Conservation (phyloP, 2,113 vertebrate genomes). For the Peromyscus leucopus region DNA sequence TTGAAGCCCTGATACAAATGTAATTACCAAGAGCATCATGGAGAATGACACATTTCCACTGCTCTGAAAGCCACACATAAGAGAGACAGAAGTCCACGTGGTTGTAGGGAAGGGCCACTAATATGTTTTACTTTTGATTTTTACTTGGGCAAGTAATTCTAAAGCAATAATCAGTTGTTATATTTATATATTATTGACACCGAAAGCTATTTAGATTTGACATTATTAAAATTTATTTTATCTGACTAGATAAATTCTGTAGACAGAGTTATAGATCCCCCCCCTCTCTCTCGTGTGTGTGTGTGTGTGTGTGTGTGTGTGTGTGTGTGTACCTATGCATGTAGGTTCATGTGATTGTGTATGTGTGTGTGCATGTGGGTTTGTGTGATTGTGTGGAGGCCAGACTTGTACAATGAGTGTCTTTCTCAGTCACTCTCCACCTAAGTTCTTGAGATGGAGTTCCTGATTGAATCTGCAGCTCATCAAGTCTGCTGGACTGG, state of each 20-base stretch:
- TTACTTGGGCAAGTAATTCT: conserved; percentile 29
- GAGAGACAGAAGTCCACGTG: not conserved
- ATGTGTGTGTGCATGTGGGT: not conserved
- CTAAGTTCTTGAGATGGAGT: not conserved
- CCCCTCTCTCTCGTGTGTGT: not conserved
- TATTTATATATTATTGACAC: not conserved
- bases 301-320: not conserved
- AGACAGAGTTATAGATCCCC: not conserved
- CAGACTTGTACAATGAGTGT: not conserved
- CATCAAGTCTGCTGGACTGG: not conserved
- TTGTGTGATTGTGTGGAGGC: not conserved
- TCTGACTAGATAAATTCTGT: not conserved
- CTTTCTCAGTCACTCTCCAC: not conserved
- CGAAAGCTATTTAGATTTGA: not conserved
- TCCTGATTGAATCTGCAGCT: not conserved
- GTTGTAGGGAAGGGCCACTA: not conserved
- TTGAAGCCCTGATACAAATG: not conserved
- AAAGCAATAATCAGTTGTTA: conserved; percentile 24
- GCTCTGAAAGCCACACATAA: not conserved
- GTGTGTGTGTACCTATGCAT: not conserved
- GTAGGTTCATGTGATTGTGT: not conserved
- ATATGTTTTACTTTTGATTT: not conserved
- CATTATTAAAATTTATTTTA: not conserved
- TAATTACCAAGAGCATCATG: not conserved
- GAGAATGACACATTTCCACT: not conserved